These are phyloP conservation scores for Neopipo cinnamomea DNA, from an alignment of 2,113 vertebrate species.

Conservation along the genomic window DNA sequence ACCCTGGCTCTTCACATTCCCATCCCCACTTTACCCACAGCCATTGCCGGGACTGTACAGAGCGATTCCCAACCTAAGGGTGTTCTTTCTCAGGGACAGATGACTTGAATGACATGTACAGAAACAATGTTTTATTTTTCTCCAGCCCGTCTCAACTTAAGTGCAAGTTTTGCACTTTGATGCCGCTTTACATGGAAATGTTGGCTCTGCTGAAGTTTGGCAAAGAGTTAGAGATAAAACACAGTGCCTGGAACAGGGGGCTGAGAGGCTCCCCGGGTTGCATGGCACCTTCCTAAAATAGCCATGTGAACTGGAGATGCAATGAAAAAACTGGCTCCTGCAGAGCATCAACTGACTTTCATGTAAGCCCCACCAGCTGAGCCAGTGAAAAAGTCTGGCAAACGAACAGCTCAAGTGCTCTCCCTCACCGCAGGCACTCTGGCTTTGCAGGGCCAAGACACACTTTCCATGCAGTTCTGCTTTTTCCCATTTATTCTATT, in stretches of 20 bases:
- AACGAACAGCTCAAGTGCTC: neutral
- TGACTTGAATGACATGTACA: fast-evolving
- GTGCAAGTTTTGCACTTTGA: neutral
- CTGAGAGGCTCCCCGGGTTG: neutral
- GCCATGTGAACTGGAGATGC: neutral
- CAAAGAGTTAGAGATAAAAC: neutral
- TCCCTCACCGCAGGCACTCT: neutral
- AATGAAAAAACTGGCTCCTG: neutral
- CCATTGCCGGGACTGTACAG: neutral
- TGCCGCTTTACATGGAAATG: neutral
- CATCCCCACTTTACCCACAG: neutral
- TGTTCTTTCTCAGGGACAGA: neutral
- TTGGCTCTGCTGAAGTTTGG: constrained; percentile 11
- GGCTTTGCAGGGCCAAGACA: neutral
- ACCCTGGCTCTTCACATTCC: neutral
- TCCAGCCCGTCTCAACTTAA: neutral
- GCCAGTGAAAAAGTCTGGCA: constrained; percentile 40
- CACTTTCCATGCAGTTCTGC: neutral
- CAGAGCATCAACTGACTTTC: constrained; percentile 45
- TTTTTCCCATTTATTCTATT: neutral
- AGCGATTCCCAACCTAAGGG: neutral
- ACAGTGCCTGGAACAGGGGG: neutral
- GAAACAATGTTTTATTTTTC: neutral
- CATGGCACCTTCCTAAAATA: constrained; percentile 54
- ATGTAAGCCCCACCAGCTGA: constrained; percentile 36